These are phyloP conservation scores for Eumacrocentrus americanus DNA, from an alignment of 2,888 invertebrate genomes.

Conservation along the genomic window DNA sequence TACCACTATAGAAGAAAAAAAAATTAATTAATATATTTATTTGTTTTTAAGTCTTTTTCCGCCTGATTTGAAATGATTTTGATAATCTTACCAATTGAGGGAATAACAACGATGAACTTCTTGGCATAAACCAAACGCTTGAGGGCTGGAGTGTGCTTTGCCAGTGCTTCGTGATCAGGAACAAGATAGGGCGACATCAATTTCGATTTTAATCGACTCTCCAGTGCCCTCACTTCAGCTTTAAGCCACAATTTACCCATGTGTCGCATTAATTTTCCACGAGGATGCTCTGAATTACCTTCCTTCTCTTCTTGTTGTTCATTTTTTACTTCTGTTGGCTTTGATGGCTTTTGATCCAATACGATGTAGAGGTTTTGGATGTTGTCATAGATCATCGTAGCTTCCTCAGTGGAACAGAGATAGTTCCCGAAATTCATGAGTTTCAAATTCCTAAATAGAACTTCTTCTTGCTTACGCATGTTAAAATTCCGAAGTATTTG, in stretches of 20 bases:
- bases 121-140: slow-evolving; percentile 82
- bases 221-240: slow-evolving; percentile 85
- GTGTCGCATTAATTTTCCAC: slow-evolving; percentile 75
- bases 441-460: slow-evolving; percentile 76
- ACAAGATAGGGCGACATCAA: slow-evolving; percentile 84
- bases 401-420: slow-evolving; percentile 70
- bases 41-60: no score
- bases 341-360: slow-evolving; percentile 27
- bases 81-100: slow-evolving; percentile 76
- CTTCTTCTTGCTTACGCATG: slow-evolving; percentile 71
- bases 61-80: slow-evolving; percentile 10
- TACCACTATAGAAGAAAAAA: no score
- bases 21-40: no score
- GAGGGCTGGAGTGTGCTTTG: slow-evolving; percentile 77
- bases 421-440: slow-evolving; percentile 80
- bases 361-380: slow-evolving; percentile 53
- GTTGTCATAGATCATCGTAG: slow-evolving; percentile 72
- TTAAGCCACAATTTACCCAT: slow-evolving; percentile 90
- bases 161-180: slow-evolving; percentile 82
- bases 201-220: slow-evolving; percentile 70
- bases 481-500: slow-evolving; percentile 65
- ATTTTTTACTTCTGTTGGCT: slow-evolving; percentile 12
- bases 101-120: slow-evolving; percentile 87
- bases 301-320: slow-evolving; percentile 34
- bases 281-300: slow-evolving; percentile 48